Conservation (phyloP, 1,140 invertebrate species). For the Fopius arisanus region DNA sequence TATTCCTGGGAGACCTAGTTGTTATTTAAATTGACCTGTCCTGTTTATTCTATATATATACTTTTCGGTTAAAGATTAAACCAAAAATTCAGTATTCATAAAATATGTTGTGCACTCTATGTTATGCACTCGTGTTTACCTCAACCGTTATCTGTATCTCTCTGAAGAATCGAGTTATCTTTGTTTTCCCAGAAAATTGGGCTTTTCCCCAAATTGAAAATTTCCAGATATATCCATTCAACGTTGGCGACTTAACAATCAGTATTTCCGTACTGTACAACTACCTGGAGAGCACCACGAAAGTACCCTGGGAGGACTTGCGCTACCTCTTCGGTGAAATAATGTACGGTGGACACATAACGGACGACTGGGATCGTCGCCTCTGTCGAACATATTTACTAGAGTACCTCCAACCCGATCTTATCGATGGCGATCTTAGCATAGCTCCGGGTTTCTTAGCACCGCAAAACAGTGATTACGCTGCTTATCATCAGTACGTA, state of each 20-base stretch:
- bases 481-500: constrained; percentile 89
- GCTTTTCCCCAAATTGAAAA: neutral
- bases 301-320: constrained; percentile 92
- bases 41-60: too few species aligned
- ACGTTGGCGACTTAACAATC: constrained; percentile 89
- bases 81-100: neutral
- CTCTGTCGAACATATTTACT: constrained; percentile 88
- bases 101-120: too few species aligned
- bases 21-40: too few species aligned
- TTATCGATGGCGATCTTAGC: constrained; percentile 85
- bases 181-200: too few species aligned
- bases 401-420: constrained; percentile 85
- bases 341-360: constrained; percentile 97
- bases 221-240: constrained; percentile 72
- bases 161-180: too few species aligned
- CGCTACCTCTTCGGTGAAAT: constrained; percentile 95
- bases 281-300: constrained; percentile 89
- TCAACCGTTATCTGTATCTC: too few species aligned
- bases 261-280: constrained; percentile 91
- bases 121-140: too few species aligned
- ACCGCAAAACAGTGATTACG: constrained; percentile 87
- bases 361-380: constrained; percentile 93
- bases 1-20: too few species aligned
- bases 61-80: neutral
- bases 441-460: constrained; percentile 83